Evolutionary conservation across 1,140 invertebrate genomes (phyloP), one percentile per base, ranked within the genome.

Genomic region (Coptotermes formosanus): DNA sequence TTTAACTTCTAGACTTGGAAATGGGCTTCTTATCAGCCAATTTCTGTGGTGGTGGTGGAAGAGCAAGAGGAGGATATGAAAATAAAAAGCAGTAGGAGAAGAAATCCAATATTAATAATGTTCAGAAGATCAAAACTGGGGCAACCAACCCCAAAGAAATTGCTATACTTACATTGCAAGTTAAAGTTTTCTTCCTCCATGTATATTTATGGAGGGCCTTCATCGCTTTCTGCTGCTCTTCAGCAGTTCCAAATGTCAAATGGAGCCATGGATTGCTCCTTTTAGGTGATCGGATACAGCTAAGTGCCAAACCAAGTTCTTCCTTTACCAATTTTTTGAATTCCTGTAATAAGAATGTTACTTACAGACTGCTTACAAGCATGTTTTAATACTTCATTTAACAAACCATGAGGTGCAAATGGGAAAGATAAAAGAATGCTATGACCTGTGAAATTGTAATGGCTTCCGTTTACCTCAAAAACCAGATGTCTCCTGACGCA

Each of bases 221-320:
- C 30, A 87, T 30, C 25, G 86, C 86, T 82, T 82, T 85, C 84
- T 87, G 84, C 48, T 87, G 86, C 23, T 87, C 86, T 43, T 85
- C 86, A 43, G 85, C 86, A 85, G 84, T 69, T 69, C 52, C 82
- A 52, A 87, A 87, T 21, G 86, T 85, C 16, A 87, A 69, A 32
- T 82, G 84, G 9, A 87, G 64, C 86, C 86, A 87, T 32, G 86
- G 88, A 84, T 89, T 89, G 6, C 89, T 88, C 85, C 88, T 89
- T 86, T 89, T 89, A n/a, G 88, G 88, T 43, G 87, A 89, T 14
- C 89, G 87, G 3, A 89, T 87, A 81, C 89, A 88, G 48, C 88
- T 87, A 32, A 88, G 88, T 38, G 88, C 87, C 48, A 89, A 75
- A 82, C 86, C 88, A 45, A 89, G 83, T 23, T 89, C 88, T 69